Evolutionary conservation across 2,113 vertebrate genomes (phyloP).

Genomic region (Cyanocitta stelleri): DNA sequence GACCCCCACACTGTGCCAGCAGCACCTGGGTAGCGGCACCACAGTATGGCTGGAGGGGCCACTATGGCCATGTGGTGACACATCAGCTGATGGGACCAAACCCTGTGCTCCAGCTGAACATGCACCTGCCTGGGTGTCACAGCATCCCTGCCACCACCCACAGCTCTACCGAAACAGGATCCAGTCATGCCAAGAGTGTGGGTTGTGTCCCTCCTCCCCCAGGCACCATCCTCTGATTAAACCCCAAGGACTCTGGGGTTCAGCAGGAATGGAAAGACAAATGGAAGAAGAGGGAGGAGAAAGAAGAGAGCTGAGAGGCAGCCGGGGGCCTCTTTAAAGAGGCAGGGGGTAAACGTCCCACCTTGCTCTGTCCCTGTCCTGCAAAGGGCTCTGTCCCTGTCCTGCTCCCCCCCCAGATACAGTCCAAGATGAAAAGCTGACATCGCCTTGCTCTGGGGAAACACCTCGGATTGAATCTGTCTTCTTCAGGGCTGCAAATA

Average conservation of each 20-base stretch:
- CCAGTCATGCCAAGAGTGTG: fast-evolving
- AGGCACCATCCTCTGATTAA: neutral
- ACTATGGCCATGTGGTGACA: neutral
- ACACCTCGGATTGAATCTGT: neutral
- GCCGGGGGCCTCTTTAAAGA: neutral
- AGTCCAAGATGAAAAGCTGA: neutral
- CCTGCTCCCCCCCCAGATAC: neutral
- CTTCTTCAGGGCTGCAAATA: neutral
- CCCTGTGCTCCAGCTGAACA: neutral
- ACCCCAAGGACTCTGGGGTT: neutral
- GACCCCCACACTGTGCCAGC: neutral
- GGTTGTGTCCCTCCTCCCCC: neutral
- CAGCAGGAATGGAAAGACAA: neutral
- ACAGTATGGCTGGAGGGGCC: neutral
- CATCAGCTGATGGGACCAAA: neutral
- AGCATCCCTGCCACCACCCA: neutral
- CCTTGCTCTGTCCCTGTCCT: neutral
- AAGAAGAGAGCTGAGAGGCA: neutral
- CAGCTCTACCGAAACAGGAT: fast-evolving
- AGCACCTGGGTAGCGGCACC: neutral
- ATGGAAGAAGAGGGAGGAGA: neutral
- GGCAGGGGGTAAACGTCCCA: neutral
- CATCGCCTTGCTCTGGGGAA: neutral
- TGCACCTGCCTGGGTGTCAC: neutral
- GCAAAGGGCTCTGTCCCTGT: neutral